Evolutionary conservation across 1,140 invertebrate genomes (phyloP).

Genomic region (Asobara japonica): DNA sequence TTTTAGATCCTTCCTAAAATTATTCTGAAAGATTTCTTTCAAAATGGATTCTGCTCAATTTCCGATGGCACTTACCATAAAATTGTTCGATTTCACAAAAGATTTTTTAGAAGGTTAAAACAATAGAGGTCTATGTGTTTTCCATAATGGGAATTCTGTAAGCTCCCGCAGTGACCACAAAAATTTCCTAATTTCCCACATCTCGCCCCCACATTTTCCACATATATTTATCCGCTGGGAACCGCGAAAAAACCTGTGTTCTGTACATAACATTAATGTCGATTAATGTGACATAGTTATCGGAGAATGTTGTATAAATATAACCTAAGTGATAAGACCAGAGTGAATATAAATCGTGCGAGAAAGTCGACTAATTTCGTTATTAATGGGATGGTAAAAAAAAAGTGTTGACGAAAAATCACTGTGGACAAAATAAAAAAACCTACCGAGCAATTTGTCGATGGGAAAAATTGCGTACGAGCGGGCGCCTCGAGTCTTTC

Average conservation of each 20-base stretch:
- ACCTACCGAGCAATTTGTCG: background rate
- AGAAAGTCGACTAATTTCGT: constrained; percentile 23
- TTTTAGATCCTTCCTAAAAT: too few species aligned
- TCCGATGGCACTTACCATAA: too few species aligned
- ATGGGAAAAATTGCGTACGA: constrained; percentile 27
- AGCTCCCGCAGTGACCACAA: too few species aligned
- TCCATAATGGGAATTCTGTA: too few species aligned
- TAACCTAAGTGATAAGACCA: constrained; percentile 24
- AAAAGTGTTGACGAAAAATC: constrained; percentile 21
- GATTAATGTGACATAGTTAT: constrained; percentile 38
- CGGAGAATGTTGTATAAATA: constrained; percentile 29
- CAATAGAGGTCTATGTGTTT: too few species aligned
- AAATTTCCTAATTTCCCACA: too few species aligned
- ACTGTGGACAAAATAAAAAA: constrained; percentile 21
- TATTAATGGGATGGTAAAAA: background rate
- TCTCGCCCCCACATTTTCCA: too few species aligned
- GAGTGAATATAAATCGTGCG: too few species aligned
- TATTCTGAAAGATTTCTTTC: too few species aligned
- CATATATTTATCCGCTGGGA: background rate
- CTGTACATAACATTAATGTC: constrained; percentile 33
- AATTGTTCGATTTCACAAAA: too few species aligned
- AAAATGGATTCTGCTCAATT: too few species aligned
- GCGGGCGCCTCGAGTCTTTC: constrained; percentile 25
- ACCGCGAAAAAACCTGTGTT: constrained; percentile 6
- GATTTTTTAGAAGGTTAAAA: too few species aligned